phyloP scores from a whole-genome alignment of 2,797 vertebrate species.

The Falco cherrug region DNA sequence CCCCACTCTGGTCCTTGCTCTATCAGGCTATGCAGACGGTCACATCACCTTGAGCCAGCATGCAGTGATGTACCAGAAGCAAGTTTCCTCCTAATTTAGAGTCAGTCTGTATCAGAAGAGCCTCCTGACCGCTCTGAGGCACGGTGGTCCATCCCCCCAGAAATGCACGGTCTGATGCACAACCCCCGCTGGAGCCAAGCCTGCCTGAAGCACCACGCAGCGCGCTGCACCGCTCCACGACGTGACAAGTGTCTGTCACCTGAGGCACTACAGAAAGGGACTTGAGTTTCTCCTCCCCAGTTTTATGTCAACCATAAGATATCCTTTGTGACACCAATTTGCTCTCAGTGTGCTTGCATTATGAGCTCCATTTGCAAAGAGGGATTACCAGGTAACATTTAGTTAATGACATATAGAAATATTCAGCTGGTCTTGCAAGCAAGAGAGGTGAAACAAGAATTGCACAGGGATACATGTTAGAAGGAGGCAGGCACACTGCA shows the following conservation, averaged over 20 bases:
- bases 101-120: background rate
- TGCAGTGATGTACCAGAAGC: background rate
- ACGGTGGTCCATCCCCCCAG: background rate
- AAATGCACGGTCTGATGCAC: rapidly evolving
- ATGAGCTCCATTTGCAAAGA: background rate
- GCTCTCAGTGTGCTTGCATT: background rate
- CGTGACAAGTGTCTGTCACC: background rate
- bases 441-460: background rate
- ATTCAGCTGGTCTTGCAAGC: background rate
- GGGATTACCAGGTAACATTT: background rate
- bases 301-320: background rate
- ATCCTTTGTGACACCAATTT: background rate
- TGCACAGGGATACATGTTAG: background rate
- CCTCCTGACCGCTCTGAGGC: background rate
- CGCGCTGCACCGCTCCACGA: rapidly evolving
- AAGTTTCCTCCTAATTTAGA: background rate
- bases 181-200: background rate
- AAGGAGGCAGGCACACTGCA: background rate
- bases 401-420: background rate
- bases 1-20: background rate
- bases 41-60: background rate
- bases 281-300: background rate
- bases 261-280: background rate
- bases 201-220: background rate
- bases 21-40: background rate